Conservation (phyloP, 2,797 vertebrate genomes). For the Anguilla obscura region DNA sequence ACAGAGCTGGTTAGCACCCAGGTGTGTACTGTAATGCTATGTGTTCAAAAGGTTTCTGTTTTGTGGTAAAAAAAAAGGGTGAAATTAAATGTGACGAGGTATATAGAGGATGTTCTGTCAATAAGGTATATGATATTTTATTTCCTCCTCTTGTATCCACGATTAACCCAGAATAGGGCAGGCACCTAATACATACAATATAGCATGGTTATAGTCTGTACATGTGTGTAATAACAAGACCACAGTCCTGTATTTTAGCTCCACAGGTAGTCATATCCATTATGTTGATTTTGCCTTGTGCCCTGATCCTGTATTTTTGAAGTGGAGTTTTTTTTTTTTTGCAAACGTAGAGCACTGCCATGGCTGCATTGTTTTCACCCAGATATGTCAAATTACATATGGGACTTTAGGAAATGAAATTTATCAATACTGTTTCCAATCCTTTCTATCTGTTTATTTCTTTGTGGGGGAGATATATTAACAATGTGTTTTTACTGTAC, state of each 20-base stretch:
- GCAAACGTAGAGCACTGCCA: no score
- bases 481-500: no score
- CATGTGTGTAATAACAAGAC: background rate
- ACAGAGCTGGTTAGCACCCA: background rate
- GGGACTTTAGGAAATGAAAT: no score
- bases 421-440: no score
- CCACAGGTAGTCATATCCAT: background rate
- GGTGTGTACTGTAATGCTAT: background rate
- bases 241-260: background rate
- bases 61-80: background rate
- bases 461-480: no score
- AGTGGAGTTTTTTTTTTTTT: no score
- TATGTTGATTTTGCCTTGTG: background rate
- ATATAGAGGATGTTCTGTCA: conserved; percentile 10
- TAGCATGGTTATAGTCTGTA: background rate
- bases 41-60: conserved; percentile 28
- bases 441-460: no score
- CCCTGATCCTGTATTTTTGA: no score
- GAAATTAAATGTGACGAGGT: conserved; percentile 18
- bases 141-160: background rate
- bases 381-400: no score
- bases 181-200: background rate
- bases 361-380: no score
- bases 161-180: background rate
- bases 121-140: conserved; percentile 24